Evolutionary conservation across 1,140 invertebrate genomes (phyloP).

Genomic region (Argopecten irradians): DNA sequence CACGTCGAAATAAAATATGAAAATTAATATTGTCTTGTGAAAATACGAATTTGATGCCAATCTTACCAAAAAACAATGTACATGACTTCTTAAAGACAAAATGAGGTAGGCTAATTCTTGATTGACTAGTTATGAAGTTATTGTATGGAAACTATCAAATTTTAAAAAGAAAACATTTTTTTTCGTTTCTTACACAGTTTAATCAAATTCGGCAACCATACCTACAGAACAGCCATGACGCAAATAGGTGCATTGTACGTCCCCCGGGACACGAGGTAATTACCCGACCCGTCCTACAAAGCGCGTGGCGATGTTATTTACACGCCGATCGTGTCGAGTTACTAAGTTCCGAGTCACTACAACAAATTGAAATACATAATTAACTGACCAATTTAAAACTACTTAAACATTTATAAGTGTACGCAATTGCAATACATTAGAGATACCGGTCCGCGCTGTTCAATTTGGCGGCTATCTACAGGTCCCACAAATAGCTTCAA

Average conservation of each 20-base stretch:
- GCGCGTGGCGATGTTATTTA: not conserved
- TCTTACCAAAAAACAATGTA: no score
- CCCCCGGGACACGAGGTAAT: not conserved
- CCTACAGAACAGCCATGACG: not conserved
- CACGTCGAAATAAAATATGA: no score
- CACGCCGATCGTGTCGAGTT: not conserved
- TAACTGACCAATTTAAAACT: conserved; percentile 23
- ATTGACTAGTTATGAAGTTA: no score
- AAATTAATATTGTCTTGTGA: no score
- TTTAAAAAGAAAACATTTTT: no score
- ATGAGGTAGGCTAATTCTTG: no score
- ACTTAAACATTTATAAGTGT: not conserved
- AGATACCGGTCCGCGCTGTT: not conserved
- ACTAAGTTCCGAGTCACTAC: not conserved
- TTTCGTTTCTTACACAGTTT: no score
- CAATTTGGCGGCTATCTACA: not conserved
- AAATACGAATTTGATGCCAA: no score
- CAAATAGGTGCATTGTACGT: not conserved
- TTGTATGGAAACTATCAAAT: no score
- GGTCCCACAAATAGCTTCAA: not conserved
- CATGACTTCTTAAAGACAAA: no score
- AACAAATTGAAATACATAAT: conserved; percentile 19
- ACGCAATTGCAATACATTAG: not conserved
- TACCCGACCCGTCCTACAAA: not conserved
- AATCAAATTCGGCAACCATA: no score